Evolutionary conservation across 2,888 invertebrate genomes (phyloP).

Genomic region (Drosophila atroscutellata): DNA sequence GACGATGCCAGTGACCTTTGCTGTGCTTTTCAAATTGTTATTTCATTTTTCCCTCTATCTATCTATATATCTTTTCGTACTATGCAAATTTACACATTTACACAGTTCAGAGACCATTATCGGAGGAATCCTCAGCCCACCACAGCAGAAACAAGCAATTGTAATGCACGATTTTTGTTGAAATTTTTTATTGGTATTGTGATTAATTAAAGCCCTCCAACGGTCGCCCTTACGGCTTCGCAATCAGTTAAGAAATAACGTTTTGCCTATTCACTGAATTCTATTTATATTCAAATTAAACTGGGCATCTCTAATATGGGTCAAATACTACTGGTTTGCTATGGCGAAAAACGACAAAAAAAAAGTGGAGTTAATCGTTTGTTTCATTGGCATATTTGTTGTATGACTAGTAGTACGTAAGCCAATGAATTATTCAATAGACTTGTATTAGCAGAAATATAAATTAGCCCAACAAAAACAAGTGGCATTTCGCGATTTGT

Average conservation of each 20-base stretch:
- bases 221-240: not conserved
- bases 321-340: slow-evolving; percentile 75
- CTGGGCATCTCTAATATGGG: slow-evolving; percentile 67
- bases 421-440: slow-evolving; percentile 71
- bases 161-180: slow-evolving; percentile 74
- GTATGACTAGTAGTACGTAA: slow-evolving; percentile 30
- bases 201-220: slow-evolving; percentile 44
- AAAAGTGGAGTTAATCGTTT: slow-evolving; percentile 71
- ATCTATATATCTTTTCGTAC: slow-evolving; percentile 11
- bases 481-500: slow-evolving; percentile 38
- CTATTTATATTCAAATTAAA: slow-evolving; percentile 72
- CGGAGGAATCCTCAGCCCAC: slow-evolving; percentile 56
- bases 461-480: slow-evolving; percentile 26
- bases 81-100: slow-evolving; percentile 56
- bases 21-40: slow-evolving; percentile 34
- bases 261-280: slow-evolving; percentile 53
- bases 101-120: slow-evolving; percentile 56
- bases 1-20: slow-evolving; percentile 76
- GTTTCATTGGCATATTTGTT: slow-evolving; percentile 46
- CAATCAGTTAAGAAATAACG: slow-evolving; percentile 68
- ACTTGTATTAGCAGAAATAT: slow-evolving; percentile 32
- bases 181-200: slow-evolving; percentile 41
- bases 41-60: slow-evolving; percentile 21
- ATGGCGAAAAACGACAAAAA: slow-evolving; percentile 38
- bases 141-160: slow-evolving; percentile 32